Base-by-base conservation (phyloP, 1,140 invertebrate species). In the Tachypleus tridentatus region DNA sequence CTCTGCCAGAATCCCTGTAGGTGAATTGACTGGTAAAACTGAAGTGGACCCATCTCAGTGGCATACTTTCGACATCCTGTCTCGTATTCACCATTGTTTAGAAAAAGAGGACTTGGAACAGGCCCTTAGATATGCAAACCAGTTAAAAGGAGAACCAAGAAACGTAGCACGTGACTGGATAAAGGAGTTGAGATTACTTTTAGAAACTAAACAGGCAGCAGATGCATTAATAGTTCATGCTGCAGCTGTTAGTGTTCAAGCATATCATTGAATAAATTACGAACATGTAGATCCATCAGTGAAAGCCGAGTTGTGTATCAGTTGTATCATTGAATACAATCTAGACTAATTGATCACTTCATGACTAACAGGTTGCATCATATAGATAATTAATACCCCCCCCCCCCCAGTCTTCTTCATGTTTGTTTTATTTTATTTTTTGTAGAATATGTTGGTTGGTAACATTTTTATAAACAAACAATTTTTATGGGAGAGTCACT, bases 151-250 rank as follows among this genome's bases (percentile, higher is more conserved):
- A 47, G 90, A 90, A 48, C 81, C 94, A 0, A 80, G 87, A 6
- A 80, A 82, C n/a, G 83, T 94, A 4, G 89, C 93, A 3, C 77
- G 75, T 57, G 86, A 90, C 70, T 98, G 94, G 94, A 84, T 93
- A 70, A 83, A 86, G 65, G 93, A 96, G 72, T 83, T 88, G 0
- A 82, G 86, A 61, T 80, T 88, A 11, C 82, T 91, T 69, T 79
- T 98, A 65, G 95, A 97, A 79, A 87, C 91, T 10, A 82, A 87
- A 73, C 92, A 95, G 77, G 90, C 91, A 48, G 87, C 92, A 11
- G 84, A 90, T 71, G 85, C 88, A 3, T 78, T 98, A 11, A 83
- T 93, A 78, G 86, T 89, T 4, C 88, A 94, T 76, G 89, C 91
- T 54, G 75, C 77, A 48, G 74, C 76, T 49, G 73, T 74, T 49